A percentile compares a stretch with the other conserved stretches of the same genome.
Conservation (phyloP, 2,888 invertebrate species). For the Drosophila cognata region DNA sequence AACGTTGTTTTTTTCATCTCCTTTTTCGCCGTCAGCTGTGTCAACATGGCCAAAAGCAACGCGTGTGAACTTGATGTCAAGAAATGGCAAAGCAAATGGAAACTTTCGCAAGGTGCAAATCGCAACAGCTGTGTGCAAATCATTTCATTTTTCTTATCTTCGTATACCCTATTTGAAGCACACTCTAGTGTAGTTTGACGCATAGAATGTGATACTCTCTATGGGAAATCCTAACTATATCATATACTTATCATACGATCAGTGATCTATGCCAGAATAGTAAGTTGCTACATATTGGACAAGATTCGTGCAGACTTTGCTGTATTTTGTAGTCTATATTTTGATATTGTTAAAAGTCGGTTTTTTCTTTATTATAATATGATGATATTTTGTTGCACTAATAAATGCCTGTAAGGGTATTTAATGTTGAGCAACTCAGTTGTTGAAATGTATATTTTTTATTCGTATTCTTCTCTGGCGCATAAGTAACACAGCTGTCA, state of each 20-base stretch:
- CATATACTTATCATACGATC: background rate
- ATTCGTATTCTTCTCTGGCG: conserved; percentile 12
- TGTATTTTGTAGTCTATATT: background rate
- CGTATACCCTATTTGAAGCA: conserved; percentile 8
- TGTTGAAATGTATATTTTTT: background rate
- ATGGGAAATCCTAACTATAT: background rate
- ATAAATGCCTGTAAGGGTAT: conserved; percentile 3
- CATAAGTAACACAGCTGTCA: conserved; percentile 55
- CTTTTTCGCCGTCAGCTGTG: conserved; percentile 53
- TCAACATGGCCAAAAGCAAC: conserved; percentile 49
- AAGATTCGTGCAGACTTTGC: background rate
- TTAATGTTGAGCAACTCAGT: too few relatives aligned
- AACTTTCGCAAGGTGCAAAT: conserved; percentile 61
- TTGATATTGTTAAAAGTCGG: background rate
- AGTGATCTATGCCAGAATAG: background rate
- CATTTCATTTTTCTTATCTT: background rate
- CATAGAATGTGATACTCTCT: background rate
- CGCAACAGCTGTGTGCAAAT: conserved; percentile 48
- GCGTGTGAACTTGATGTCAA: conserved; percentile 57
- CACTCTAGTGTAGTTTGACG: background rate
- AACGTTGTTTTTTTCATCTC: conserved; percentile 9
- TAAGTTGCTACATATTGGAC: background rate
- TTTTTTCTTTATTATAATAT: background rate
- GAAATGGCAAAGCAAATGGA: conserved; percentile 41
- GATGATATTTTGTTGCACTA: background rate